phyloP scores from a whole-genome alignment of 2,797 vertebrate species.

The Karalla daura region DNA sequence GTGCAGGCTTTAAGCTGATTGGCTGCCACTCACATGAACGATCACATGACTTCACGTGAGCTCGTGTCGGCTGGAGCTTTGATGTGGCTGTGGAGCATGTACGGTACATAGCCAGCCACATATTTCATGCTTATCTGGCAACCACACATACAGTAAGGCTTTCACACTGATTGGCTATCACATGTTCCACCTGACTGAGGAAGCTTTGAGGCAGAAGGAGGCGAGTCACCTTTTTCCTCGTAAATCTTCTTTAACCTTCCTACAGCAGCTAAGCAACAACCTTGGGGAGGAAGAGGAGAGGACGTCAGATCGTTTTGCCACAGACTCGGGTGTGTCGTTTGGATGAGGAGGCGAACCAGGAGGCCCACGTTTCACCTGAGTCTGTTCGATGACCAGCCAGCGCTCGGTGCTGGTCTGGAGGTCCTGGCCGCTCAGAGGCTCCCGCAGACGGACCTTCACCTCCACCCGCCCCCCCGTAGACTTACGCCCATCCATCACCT shows the following conservation, averaged over 20 bases:
- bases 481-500: slow-evolving; percentile 97
- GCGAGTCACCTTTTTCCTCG: slow-evolving; percentile 26
- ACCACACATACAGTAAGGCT: too few species aligned
- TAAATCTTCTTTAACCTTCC: slow-evolving; percentile 5
- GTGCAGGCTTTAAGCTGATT: too few species aligned
- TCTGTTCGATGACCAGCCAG: slow-evolving; percentile 92
- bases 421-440: slow-evolving; percentile 94
- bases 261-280: slow-evolving; percentile 63
- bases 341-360: too few species aligned
- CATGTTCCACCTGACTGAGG: too few species aligned
- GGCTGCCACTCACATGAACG: too few species aligned
- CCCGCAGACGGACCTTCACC: slow-evolving; percentile 92
- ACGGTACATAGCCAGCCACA: too few species aligned
- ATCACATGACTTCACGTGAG: too few species aligned
- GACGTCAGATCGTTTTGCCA: not conserved
- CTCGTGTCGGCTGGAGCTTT: too few species aligned
- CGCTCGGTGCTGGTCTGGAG: slow-evolving; percentile 90
- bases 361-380: slow-evolving; percentile 64
- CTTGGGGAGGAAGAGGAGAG: slow-evolving; percentile 18
- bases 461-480: slow-evolving; percentile 94
- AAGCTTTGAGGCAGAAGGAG: not conserved
- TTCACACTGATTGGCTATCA: too few species aligned
- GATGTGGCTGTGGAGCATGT: too few species aligned
- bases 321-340: not conserved
- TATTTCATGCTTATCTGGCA: too few species aligned